A percentile compares a stretch with the other conserved stretches of the same genome.
These are phyloP conservation scores for Ciconia stormi DNA, from an alignment of 2,113 vertebrate genomes.

Conservation along the genomic window DNA sequence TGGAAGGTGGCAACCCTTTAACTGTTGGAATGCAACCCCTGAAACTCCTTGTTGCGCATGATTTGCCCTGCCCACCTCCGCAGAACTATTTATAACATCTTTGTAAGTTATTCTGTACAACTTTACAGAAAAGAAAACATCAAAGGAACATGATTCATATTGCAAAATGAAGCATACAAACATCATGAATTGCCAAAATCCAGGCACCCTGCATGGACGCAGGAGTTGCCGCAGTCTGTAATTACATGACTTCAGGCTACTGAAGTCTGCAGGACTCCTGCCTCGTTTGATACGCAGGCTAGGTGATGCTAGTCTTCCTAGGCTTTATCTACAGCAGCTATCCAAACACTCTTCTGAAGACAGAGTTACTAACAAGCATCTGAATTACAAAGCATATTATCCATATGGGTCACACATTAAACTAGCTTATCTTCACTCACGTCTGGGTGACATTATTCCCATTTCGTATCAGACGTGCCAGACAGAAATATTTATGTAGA, in stretches of 20 bases:
- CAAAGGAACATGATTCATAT: neutral
- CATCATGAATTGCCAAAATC: neutral
- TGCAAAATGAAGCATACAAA: neutral
- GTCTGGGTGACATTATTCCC: constrained; percentile 21
- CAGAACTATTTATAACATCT: neutral
- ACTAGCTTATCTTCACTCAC: neutral
- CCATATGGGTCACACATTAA: constrained; percentile 16
- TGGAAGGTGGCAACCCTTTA: neutral
- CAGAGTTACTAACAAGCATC: neutral
- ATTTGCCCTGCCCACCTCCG: neutral
- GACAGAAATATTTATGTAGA: constrained; percentile 22
- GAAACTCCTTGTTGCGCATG: neutral
- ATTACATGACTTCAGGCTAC: neutral
- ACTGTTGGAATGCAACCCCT: neutral
- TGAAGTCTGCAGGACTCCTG: neutral
- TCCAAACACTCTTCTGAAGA: neutral
- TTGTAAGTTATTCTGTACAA: neutral
- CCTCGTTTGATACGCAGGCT: neutral
- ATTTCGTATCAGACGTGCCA: constrained; percentile 39
- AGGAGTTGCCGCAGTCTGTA: neutral
- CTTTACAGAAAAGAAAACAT: neutral
- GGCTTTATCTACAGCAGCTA: constrained; percentile 1
- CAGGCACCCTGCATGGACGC: neutral
- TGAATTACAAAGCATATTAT: neutral
- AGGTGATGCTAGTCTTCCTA: neutral